phyloP scores from a whole-genome alignment of 2,888 invertebrate species.

The Lymantria monacha region DNA sequence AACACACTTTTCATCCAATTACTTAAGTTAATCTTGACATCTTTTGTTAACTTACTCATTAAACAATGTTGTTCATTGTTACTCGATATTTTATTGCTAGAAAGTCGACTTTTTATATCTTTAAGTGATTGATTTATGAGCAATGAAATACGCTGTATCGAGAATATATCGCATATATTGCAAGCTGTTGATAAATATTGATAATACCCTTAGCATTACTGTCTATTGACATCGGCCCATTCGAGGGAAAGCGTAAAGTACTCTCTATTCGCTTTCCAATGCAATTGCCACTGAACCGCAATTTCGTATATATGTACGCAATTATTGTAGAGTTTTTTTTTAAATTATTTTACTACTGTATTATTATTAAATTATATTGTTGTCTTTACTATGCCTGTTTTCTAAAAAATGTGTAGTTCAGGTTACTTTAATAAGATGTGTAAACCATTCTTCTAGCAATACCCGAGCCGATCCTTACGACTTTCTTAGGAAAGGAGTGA shows the following conservation, averaged over 20 bases:
- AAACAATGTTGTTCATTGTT: slow-evolving; percentile 6
- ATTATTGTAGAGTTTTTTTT: slow-evolving; percentile 17
- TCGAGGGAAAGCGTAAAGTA: slow-evolving; percentile 39
- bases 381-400: neutral
- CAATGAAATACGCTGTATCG: slow-evolving; percentile 24
- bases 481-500: no score
- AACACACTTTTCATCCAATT: neutral
- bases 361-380: neutral
- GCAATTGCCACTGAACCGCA: slow-evolving; percentile 29
- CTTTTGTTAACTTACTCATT: slow-evolving; percentile 9
- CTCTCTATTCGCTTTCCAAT: slow-evolving; percentile 44
- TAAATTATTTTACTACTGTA: slow-evolving; percentile 1
- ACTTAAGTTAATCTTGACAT: slow-evolving; percentile 1
- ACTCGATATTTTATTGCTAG: slow-evolving; percentile 24
- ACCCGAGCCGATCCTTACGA: no score
- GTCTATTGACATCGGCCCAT: slow-evolving; percentile 26
- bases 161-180: slow-evolving; percentile 26
- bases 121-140: slow-evolving; percentile 23
- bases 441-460: no score
- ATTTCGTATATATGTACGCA: slow-evolving; percentile 7
- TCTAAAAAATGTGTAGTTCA: neutral
- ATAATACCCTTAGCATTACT: slow-evolving; percentile 33
- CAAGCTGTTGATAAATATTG: slow-evolving; percentile 29
- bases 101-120: slow-evolving; percentile 24
- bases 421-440: no score